Conservation (phyloP, 2,113 vertebrate species). For the Chloropsis cyanopogon region DNA sequence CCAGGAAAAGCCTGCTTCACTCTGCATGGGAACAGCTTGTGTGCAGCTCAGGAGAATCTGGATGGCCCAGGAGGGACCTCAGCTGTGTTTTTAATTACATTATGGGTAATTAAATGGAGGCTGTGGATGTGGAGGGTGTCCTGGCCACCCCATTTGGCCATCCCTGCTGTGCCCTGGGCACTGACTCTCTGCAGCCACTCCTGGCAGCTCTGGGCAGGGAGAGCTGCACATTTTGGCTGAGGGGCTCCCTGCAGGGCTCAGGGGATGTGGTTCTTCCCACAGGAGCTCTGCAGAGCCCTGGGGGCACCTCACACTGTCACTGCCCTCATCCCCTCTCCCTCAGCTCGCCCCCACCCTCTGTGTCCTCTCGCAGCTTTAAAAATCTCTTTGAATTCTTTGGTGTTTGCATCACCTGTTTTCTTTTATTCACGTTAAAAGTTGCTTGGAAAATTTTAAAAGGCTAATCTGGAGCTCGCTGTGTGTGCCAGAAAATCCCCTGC, state of each 20-base stretch:
- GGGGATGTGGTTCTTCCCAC: not conserved
- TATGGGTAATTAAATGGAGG: not conserved
- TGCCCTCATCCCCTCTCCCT: not conserved
- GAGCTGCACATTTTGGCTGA: not conserved
- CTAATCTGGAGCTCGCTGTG: not conserved
- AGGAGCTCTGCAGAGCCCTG: not conserved
- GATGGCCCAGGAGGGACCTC: not conserved
- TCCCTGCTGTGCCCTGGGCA: not conserved
- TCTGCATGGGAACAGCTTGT: not conserved
- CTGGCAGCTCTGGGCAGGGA: not conserved
- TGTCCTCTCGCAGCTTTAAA: not conserved
- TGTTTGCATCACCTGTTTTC: slow-evolving; percentile 57
- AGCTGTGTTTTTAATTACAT: not conserved
- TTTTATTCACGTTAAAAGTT: slow-evolving; percentile 43
- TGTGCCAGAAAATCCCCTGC: slow-evolving; percentile 38
- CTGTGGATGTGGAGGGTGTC: not conserved
- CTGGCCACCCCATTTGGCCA: not conserved
- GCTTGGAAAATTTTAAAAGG: slow-evolving; percentile 42
- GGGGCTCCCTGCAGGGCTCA: not conserved
- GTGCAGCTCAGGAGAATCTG: not conserved
- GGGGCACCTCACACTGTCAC: not conserved
- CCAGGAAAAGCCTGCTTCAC: not conserved
- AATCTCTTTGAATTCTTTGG: slow-evolving; percentile 36
- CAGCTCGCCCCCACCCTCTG: not conserved
- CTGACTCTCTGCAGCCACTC: not conserved